Evolutionary conservation across 2,888 invertebrate species (phyloP), one percentile per base, ranked within the genome.

Genomic region (Cremastinae sp.): DNA sequence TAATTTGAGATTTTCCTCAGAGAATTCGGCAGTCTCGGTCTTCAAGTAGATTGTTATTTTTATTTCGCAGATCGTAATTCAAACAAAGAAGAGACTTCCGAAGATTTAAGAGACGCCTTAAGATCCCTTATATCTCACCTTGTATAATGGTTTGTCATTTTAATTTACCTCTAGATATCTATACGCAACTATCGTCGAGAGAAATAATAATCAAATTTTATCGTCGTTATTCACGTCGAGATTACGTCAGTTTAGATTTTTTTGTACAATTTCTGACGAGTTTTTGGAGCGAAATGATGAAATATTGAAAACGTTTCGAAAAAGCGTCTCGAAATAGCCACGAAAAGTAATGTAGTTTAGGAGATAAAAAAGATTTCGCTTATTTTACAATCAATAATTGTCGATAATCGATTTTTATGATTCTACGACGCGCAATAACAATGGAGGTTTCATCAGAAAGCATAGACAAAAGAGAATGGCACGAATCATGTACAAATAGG

Each of bases 381-480:
- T 8, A 9, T 5, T 0, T 4, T 28, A 28, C 2, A 5, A 28
- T 28, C 28, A 5, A 28, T 5, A 28, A 5, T 28, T 28, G 5
- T 28, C 28, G 28, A 28, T 28, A 28, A 5, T 28, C 2, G 2
- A 28, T 5, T 28, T 28, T 28, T 2, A 28, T 5, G 28, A 5
- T 28, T 28, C 28, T 28, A 10, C 20, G 28, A 22, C 14, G 8
- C 14, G 22, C 10, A 43, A 1, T 9, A 9, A 5, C 18, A 41
- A 8, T 14, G 43, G 14, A 61, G 9, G 45, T 61, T 61, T 61
- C 22, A 58, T 58, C 43, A 58, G 41, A 43, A 20, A 41, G 12
- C 9, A 8, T 9, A 9, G 41, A n/a, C 41, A 41, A 41, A 9
- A 41, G 41, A 41, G 41, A 8, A 1, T 14, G 43, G 12, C n/a